Base-by-base conservation (phyloP, 2,113 vertebrate species). In the Coturnix japonica region DNA sequence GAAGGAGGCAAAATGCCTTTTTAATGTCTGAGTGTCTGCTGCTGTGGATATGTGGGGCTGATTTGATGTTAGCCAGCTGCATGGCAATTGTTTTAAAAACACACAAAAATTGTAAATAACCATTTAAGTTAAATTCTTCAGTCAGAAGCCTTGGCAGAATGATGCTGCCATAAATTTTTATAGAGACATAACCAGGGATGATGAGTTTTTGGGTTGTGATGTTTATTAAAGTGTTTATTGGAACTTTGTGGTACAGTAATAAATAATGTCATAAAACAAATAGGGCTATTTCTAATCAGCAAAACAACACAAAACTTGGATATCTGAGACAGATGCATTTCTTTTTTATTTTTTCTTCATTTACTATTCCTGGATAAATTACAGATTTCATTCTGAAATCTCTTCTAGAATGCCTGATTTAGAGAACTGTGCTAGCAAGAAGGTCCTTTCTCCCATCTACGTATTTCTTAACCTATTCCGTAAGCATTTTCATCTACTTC, bases 201-300 rank as follows among this genome's bases (percentile, higher is more conserved):
- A 97, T 97, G 89, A 96, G 81, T 93, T 97, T 91, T 95, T 81
- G 89, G 85, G 81, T 81, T 97, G 75, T 92, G 77, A 91, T 97
- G 84, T 95, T 96, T 96, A 97, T 97, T 97, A 95, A 97, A 97
- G 92, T 95, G 89, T 95, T 97, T 97, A 96, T 94, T 97, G 95
- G 87, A 95, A 95, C 86, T 89, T 96, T 91, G 91, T 11, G 83
- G 85, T 96, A 91, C 85, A 92, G 80, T 96, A 97, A 97, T 74
- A 93, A 97, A 97, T 96, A 81, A 89, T 91, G 94, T 81, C 94
- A 93, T 97, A 97, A 98, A 97, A 96, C 37, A 97, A 96, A 96
- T 93, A 87, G 65, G 86, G 81, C 92, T 97, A 78, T 92, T 96
- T 94, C 91, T 93, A 96, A 96, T 96, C 96, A 96, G 91, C 74